Base-by-base conservation (phyloP, 2,113 vertebrate genomes). In the Amblyornis subalaris region DNA sequence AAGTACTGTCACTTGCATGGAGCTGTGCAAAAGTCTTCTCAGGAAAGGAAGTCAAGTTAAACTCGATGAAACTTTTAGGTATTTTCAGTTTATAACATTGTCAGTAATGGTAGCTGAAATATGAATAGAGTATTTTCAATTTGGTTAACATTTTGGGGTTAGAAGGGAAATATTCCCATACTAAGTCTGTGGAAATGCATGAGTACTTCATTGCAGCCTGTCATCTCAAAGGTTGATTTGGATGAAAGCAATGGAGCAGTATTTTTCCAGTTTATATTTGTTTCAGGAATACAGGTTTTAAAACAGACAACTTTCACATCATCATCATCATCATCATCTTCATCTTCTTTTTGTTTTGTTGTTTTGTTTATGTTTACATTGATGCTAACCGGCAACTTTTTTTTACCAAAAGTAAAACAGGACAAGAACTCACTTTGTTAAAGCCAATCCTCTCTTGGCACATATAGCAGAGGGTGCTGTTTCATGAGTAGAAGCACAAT, bases 341-440 rank as follows among this genome's bases (percentile, higher is more conserved):
- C 28, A 55, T 84, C 33, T 62, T 74, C 28, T 53, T 84, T 77
- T 79, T 83, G 74, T 28, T 89, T 73, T 70, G 83, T 88, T 91
- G 90, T 65, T 96, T 97, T 96, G 76, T 76, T 91, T 91, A 86
- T 89, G 61, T 86, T 94, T 94, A 81, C 47, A 33, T 87, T 91
- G 76, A 96, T 91, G 78, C 93, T 93, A 94, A 90, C 71, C 84
- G 88, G 90, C 97, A 94, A 95, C 66, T 95, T 95, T 92, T 91
- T 79, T 97, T 95, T 94, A 78, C 91, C 71, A 66, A 96, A 91
- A 78, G 60, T 73, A 81, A 94, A 94, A 92, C 91, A 96, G 95
- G 80, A 94, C 85, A 92, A 92, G 87, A 95, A 88, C 42, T 93
- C 72, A 65, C n/a, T 89, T 86, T 92, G 31, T 96, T 97, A 96